Conservation (phyloP, 1,140 invertebrate species). For the Whitmania pigra region DNA sequence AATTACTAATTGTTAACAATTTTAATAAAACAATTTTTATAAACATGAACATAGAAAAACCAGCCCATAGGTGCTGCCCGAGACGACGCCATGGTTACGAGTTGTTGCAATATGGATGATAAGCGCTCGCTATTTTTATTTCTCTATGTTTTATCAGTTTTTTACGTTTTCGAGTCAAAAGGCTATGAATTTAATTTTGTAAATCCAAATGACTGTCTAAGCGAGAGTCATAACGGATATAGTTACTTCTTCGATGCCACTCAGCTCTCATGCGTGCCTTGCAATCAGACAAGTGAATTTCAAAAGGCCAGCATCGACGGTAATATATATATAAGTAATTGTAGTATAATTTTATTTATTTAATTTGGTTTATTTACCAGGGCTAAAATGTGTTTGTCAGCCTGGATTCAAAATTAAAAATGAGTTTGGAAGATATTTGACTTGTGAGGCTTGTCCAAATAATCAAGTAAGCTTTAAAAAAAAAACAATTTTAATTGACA, state of each 20-base stretch:
- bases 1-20: too few relatives aligned
- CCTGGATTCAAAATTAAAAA: background rate
- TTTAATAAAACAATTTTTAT: too few relatives aligned
- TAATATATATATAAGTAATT: slow-evolving; percentile 5
- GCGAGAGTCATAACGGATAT: background rate
- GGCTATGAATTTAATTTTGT: too few relatives aligned
- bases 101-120: too few relatives aligned
- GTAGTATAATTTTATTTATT: background rate
- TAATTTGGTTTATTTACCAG: background rate
- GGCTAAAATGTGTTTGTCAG: slow-evolving; percentile 1
- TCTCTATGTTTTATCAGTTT: too few relatives aligned
- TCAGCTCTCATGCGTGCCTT: slow-evolving; percentile 20
- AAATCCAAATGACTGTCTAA: slow-evolving; percentile 18
- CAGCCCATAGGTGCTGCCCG: too few relatives aligned
- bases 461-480: background rate
- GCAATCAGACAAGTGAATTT: slow-evolving; percentile 18
- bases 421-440: background rate
- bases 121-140: too few relatives aligned
- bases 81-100: too few relatives aligned
- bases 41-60: too few relatives aligned
- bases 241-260: slow-evolving; percentile 24
- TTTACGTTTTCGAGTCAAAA: too few relatives aligned
- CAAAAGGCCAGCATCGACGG: slow-evolving; percentile 24
- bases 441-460: background rate
- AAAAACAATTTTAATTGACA: background rate